A percentile compares a stretch with the other conserved stretches of the same genome.
Evolutionary conservation across 2,888 invertebrate genomes (phyloP).

Genomic region (Linyphia triangularis): DNA sequence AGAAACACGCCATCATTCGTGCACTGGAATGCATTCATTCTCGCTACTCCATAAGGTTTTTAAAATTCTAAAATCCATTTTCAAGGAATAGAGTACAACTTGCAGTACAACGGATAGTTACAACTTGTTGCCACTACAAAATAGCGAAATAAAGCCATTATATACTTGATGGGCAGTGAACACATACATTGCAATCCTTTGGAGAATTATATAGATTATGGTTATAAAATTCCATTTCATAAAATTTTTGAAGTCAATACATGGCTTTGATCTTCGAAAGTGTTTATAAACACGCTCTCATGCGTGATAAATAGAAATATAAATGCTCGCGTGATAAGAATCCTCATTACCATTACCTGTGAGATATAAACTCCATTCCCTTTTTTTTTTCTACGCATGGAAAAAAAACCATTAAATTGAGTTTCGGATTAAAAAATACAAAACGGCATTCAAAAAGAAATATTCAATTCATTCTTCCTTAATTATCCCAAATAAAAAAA

Average conservation of each 20-base stretch:
- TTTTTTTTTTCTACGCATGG: background rate
- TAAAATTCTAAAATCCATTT: too few species aligned
- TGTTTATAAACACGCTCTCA: background rate
- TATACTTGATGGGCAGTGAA: too few species aligned
- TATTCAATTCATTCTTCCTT: conserved; percentile 36
- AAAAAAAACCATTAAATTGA: conserved; percentile 42
- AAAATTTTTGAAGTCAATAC: background rate
- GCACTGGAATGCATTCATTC: too few species aligned
- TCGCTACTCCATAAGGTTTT: too few species aligned
- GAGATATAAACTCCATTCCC: background rate
- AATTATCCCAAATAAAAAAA: conserved; percentile 36
- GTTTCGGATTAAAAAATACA: conserved; percentile 34
- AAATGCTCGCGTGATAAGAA: background rate
- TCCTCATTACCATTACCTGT: background rate
- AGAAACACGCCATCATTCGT: too few species aligned
- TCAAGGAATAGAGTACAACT: too few species aligned
- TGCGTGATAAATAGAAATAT: conserved; percentile 4
- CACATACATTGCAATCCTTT: too few species aligned
- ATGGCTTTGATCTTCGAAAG: background rate
- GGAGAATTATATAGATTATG: too few species aligned
- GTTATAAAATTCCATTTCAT: too few species aligned
- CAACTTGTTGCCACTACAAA: too few species aligned
- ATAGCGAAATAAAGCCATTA: too few species aligned
- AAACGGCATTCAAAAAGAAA: conserved; percentile 28
- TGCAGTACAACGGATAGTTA: too few species aligned